phyloP scores from a whole-genome alignment of 2,113 vertebrate species.

The Todiramphus saurophagus region DNA sequence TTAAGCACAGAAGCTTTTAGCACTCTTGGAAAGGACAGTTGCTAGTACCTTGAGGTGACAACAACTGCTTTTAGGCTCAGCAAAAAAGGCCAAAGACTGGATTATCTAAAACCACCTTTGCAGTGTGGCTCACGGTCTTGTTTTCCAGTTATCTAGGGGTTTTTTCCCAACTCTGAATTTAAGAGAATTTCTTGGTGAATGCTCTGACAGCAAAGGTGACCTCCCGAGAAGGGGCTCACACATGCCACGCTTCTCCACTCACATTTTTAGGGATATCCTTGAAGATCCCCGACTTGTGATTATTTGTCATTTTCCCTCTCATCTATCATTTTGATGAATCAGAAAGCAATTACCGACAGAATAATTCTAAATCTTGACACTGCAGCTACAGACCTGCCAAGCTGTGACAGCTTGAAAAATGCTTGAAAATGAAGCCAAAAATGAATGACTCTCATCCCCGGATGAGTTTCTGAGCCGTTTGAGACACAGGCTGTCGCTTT shows the following conservation, averaged over 20 bases:
- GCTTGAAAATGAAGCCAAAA: constrained; percentile 62
- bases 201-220: constrained; percentile 61
- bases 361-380: constrained; percentile 73
- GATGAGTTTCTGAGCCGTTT: constrained; percentile 49
- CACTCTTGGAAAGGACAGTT: not conserved
- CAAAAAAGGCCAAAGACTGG: not conserved
- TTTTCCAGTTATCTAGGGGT: not conserved
- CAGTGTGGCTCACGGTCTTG: not conserved
- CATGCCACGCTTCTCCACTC: not conserved
- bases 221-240: constrained; percentile 11
- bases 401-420: constrained; percentile 72
- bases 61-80: not conserved
- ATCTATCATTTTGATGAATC: constrained; percentile 72
- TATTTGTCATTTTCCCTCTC: constrained; percentile 71
- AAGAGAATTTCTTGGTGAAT: constrained; percentile 20
- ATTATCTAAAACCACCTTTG: not conserved
- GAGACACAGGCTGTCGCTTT: constrained; percentile 53
- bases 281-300: constrained; percentile 64
- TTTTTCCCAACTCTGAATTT: not conserved
- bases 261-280: constrained; percentile 69
- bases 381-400: constrained; percentile 71
- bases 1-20: not conserved
- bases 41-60: not conserved
- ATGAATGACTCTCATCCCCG: constrained; percentile 67
- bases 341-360: constrained; percentile 73